Conservation (phyloP, 1,140 invertebrate genomes). For the Himalopsyche phryganea region DNA sequence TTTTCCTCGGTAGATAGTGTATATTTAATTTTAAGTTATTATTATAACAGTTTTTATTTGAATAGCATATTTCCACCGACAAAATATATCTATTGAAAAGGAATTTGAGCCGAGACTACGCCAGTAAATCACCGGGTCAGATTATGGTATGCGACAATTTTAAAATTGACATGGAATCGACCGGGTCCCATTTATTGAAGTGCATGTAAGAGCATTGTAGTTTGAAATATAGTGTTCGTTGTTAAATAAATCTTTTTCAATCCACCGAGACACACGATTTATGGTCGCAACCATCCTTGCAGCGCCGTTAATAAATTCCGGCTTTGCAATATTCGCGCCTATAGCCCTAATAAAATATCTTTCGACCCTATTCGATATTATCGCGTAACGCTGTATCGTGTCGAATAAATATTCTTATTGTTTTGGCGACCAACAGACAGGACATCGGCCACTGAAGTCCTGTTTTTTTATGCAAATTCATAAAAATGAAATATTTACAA, state of each 20-base stretch:
- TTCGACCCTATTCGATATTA: slow-evolving; percentile 20
- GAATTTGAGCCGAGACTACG: too few species aligned
- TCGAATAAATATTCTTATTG: slow-evolving; percentile 23
- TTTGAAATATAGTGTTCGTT: neutral
- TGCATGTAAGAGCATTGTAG: neutral
- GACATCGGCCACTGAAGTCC: slow-evolving; percentile 2
- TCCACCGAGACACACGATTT: slow-evolving; percentile 13
- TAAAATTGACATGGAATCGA: too few species aligned
- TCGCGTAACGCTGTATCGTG: slow-evolving; percentile 13
- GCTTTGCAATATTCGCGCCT: slow-evolving; percentile 28
- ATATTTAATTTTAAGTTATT: too few species aligned
- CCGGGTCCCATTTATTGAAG: too few species aligned
- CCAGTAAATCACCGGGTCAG: too few species aligned
- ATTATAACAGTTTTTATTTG: too few species aligned
- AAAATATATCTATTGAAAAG: too few species aligned
- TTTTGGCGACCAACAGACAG: neutral
- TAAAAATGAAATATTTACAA: too few species aligned
- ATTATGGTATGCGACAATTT: too few species aligned
- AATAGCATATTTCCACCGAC: too few species aligned
- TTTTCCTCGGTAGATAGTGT: too few species aligned
- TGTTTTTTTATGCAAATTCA: neutral
- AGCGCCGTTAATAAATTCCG: slow-evolving; percentile 28
- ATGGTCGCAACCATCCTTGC: slow-evolving; percentile 15
- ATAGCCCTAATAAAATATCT: slow-evolving; percentile 27
- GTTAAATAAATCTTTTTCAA: slow-evolving; percentile 1